These are phyloP conservation scores for Scortum barcoo DNA, from an alignment of 2,113 vertebrate genomes.

Conservation along the genomic window DNA sequence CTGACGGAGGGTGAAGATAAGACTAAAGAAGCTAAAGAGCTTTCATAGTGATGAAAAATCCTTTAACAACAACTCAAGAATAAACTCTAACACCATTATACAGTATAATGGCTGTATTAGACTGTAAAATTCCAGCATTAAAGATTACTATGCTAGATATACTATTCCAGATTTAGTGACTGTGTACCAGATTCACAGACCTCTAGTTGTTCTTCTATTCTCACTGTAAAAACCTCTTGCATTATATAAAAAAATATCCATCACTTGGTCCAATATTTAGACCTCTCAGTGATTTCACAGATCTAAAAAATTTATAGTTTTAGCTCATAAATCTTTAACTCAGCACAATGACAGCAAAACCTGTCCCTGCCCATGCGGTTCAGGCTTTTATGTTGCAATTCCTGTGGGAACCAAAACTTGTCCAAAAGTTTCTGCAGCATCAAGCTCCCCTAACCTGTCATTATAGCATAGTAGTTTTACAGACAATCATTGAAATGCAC, in stretches of 20 bases:
- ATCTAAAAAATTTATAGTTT: background rate
- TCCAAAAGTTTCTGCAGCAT: slow-evolving; percentile 21
- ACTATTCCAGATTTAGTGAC: background rate
- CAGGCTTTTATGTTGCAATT: slow-evolving; percentile 18
- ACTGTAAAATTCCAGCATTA: background rate
- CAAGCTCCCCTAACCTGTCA: slow-evolving; percentile 29
- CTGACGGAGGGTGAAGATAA: slow-evolving; percentile 20
- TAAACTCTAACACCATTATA: background rate
- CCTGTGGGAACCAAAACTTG: slow-evolving; percentile 5
- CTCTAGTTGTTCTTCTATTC: background rate
- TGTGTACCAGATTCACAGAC: background rate
- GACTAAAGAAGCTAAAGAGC: slow-evolving; percentile 8
- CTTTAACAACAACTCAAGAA: background rate
- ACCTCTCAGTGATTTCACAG: background rate
- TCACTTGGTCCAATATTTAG: background rate
- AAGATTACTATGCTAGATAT: background rate
- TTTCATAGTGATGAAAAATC: slow-evolving; percentile 2
- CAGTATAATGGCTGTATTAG: background rate
- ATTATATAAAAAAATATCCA: background rate
- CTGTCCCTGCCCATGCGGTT: background rate
- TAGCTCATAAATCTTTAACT: background rate
- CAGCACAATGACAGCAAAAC: background rate
- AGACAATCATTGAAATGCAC: slow-evolving; percentile 40
- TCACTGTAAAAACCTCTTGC: background rate
- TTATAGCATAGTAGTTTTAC: slow-evolving; percentile 29